Evolutionary conservation across 2,888 invertebrate species (phyloP), one percentile per base, ranked within the genome.

Genomic region (Xestia rhomboidea): DNA sequence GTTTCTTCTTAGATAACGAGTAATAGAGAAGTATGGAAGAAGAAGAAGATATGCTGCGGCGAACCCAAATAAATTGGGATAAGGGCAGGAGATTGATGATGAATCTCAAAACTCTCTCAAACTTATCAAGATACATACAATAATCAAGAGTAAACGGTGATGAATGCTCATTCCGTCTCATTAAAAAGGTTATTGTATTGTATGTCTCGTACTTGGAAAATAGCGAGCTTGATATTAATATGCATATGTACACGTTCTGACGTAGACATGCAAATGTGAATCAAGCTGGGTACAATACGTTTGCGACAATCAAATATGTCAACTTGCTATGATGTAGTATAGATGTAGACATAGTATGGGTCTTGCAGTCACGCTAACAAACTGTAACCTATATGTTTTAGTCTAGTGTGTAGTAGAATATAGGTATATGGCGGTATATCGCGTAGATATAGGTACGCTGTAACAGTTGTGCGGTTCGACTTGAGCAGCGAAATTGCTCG

Each of bases 401-500:
- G 60, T 51, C 64, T 80, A 73, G 64, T 27, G 34, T 34, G 34
- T 34, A 34, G 34, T 27, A 34, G 57, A 18, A n/a, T 46, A 30
- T 64, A 54, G 15, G 21, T 46, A 30, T 49, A 64, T 27, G 8
- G 18, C 11, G 15, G 21, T 46, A 30, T 49, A 64, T 27, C 6
- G 18, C 11, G 18, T 78, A 68, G 67, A 51, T 70, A 69, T 74
- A 67, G n/a, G n/a, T 73, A 69, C 72, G 62, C 74, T 72, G 74
- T 79, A 82, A 81, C 89, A 87, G 84, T 90, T 88, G 84, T 87
- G 90, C 75, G 90, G 89, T 87, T 85, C 82, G 86, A 83, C 87
- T 89, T 86, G 80, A 87, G 84, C 88, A 84, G 81, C 83, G 88
- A 92, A 93, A 93, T 93, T 92, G 92, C 93, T 93, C 90, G 91